Conservation (phyloP, 2,888 invertebrate species). For the Adelognathus sp. region DNA sequence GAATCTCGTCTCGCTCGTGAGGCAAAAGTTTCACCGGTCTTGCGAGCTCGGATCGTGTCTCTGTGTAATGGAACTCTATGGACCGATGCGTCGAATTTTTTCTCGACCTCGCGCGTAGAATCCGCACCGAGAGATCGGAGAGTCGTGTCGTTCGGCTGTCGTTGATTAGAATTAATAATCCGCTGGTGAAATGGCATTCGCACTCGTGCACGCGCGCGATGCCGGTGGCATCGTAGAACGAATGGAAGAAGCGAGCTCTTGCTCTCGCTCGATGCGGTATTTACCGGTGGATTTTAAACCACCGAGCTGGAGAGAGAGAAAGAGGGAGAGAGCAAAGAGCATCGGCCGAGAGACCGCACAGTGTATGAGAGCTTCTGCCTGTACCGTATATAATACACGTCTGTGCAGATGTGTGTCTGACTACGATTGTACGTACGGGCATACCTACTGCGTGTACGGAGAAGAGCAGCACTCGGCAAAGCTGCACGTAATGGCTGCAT, state of each 20-base stretch:
- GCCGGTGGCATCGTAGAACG: constrained; percentile 53
- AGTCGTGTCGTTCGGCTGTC: constrained; percentile 3
- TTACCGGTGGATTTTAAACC: constrained; percentile 42
- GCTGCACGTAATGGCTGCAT: constrained; percentile 59
- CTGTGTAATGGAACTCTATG: not conserved
- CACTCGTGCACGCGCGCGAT: constrained; percentile 4
- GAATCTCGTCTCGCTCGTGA: not conserved
- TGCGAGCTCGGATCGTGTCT: not conserved
- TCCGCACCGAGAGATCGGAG: too few relatives aligned
- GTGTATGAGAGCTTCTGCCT: constrained; percentile 53
- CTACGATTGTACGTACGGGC: not conserved
- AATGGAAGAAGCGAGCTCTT: not conserved
- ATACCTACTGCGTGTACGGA: not conserved
- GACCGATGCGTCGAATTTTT: not conserved
- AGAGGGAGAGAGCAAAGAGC: constrained; percentile 36
- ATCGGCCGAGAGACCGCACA: constrained; percentile 56
- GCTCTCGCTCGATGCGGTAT: constrained; percentile 29
- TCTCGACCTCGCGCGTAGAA: not conserved
- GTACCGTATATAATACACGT: not conserved
- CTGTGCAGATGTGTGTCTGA: not conserved
- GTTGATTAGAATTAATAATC: constrained; percentile 28
- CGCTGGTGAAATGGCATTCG: constrained; percentile 4
- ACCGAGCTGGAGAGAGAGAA: constrained; percentile 5
- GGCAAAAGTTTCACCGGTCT: not conserved
- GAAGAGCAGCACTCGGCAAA: constrained; percentile 13